phyloP scores from a whole-genome alignment of 2,113 vertebrate genomes.

The Malurus melanocephalus region DNA sequence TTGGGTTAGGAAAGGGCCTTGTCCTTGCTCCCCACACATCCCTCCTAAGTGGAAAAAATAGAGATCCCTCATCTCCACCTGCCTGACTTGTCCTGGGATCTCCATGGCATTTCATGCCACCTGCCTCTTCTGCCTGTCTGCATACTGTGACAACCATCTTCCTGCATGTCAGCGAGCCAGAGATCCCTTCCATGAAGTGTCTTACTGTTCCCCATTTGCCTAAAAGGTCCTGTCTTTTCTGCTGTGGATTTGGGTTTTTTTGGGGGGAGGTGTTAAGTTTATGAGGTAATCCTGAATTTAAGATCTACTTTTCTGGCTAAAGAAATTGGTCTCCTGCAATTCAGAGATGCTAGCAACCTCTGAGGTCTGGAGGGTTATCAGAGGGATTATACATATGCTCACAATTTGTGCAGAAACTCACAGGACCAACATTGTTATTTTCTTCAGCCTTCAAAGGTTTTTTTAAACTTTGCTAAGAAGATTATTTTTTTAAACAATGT shows the following conservation, averaged over 20 bases:
- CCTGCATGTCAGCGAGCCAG: fast-evolving
- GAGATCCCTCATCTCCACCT: not conserved
- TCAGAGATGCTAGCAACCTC: not conserved
- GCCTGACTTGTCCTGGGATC: not conserved
- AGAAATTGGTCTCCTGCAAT: not conserved
- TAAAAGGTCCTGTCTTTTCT: not conserved
- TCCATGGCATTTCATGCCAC: not conserved
- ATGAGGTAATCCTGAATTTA: not conserved
- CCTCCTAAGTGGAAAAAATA: not conserved
- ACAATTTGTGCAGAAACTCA: fast-evolving
- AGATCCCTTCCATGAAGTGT: not conserved
- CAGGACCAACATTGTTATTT: not conserved
- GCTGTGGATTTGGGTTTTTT: not conserved
- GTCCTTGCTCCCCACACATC: not conserved
- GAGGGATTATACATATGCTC: not conserved
- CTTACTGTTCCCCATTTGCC: not conserved
- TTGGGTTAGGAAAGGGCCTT: not conserved
- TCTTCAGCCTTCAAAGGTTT: not conserved
- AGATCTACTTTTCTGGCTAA: not conserved
- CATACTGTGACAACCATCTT: not conserved
- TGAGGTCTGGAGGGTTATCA: not conserved
- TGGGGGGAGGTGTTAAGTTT: not conserved
- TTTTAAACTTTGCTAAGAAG: not conserved
- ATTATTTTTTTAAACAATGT: not conserved
- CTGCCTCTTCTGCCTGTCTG: not conserved